Conservation (phyloP, 2,113 vertebrate species). For the Leiothrix lutea region DNA sequence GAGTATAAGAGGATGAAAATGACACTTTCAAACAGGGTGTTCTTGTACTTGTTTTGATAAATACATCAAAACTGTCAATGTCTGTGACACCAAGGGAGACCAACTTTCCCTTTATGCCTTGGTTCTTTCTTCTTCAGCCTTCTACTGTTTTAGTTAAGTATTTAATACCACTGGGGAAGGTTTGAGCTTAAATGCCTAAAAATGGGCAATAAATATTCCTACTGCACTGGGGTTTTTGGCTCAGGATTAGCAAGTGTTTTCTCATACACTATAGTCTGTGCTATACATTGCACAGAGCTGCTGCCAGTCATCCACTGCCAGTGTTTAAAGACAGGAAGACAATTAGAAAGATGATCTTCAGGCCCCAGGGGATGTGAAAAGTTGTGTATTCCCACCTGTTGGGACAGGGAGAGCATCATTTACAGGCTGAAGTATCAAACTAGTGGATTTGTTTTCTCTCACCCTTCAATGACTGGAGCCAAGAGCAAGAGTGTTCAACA, state of each 20-base stretch:
- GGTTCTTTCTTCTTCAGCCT: background rate
- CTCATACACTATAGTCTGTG: background rate
- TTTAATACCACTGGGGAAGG: background rate
- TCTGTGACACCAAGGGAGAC: background rate
- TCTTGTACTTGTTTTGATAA: background rate
- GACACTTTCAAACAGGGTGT: background rate
- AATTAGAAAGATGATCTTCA: background rate
- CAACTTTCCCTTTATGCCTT: background rate
- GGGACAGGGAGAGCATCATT: background rate
- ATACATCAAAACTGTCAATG: background rate
- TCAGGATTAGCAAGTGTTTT: background rate
- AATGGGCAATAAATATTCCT: background rate
- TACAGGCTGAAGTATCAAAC: background rate
- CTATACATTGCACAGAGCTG: background rate
- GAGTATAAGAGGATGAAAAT: background rate
- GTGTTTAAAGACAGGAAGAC: background rate
- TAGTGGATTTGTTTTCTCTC: background rate
- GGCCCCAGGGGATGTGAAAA: background rate
- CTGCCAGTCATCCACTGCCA: background rate
- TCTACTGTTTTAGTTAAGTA: background rate
- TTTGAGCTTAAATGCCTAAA: background rate
- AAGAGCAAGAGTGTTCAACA: background rate
- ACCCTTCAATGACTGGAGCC: background rate
- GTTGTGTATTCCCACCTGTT: background rate
- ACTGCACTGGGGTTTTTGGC: accelerated